Percentiles rank a stretch among this genome's conserved stretches.
Evolutionary conservation across 1,140 invertebrate genomes (phyloP).

Genomic region (Laodelphax striatellus): DNA sequence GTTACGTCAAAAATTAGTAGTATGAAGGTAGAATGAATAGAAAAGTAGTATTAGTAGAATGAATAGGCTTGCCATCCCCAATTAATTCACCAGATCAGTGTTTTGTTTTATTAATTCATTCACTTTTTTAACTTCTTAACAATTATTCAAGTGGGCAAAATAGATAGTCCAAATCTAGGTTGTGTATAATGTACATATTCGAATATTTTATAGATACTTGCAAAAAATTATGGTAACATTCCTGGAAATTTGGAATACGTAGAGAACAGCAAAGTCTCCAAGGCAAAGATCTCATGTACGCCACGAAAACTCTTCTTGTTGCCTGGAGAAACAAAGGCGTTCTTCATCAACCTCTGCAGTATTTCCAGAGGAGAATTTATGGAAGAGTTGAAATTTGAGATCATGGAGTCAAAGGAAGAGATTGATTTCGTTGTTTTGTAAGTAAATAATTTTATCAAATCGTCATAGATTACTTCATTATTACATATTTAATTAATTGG

Average conservation of each 20-base stretch:
- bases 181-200: neutral
- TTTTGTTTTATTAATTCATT: no score
- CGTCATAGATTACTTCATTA: no score
- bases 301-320: constrained; percentile 19
- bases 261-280: constrained; percentile 22
- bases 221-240: constrained; percentile 26
- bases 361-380: constrained; percentile 27
- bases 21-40: no score
- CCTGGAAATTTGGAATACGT: constrained; percentile 24
- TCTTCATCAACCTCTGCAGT: constrained; percentile 27
- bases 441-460: neutral
- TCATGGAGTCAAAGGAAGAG: constrained; percentile 28
- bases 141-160: no score
- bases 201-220: constrained; percentile 23
- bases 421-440: constrained; percentile 28
- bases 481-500: no score
- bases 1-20: no score
- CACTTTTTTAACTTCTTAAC: no score
- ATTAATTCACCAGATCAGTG: no score
- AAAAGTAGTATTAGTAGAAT: no score
- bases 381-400: constrained; percentile 28
- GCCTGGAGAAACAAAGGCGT: constrained; percentile 23
- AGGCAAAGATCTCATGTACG: constrained; percentile 22
- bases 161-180: no score
- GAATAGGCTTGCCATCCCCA: no score